These are phyloP conservation scores for Megastigmus dorsalis DNA, from an alignment of 2,888 invertebrate species.

Conservation along the genomic window DNA sequence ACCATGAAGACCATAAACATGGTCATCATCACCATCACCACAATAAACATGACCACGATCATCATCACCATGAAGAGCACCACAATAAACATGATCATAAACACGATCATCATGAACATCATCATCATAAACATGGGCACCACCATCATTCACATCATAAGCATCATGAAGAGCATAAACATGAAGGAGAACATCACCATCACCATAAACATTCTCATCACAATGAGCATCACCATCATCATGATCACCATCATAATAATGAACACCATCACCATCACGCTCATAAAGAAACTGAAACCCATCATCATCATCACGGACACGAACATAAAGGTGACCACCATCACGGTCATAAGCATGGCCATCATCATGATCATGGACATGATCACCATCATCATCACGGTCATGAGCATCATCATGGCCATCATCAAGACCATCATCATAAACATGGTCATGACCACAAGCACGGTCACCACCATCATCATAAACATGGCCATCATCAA, in stretches of 20 bases:
- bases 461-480: constrained; percentile 33
- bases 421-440: constrained; percentile 41
- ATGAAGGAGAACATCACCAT: constrained; percentile 52
- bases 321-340: constrained; percentile 44
- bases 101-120: constrained; percentile 35
- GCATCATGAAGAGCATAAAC: constrained; percentile 51
- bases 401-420: constrained; percentile 41
- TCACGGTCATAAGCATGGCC: constrained; percentile 42
- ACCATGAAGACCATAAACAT: constrained; percentile 42
- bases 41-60: constrained; percentile 39
- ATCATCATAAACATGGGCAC: constrained; percentile 52
- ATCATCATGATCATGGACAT: constrained; percentile 38
- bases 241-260: constrained; percentile 52
- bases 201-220: constrained; percentile 50
- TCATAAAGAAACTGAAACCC: constrained; percentile 49
- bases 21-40: constrained; percentile 35
- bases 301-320: constrained; percentile 48
- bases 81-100: constrained; percentile 42
- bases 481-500: constrained; percentile 39
- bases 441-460: constrained; percentile 42
- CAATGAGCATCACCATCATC: constrained; percentile 53
- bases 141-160: constrained; percentile 51
- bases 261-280: constrained; percentile 51
- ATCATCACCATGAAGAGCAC: constrained; percentile 47
- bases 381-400: constrained; percentile 38